These are phyloP conservation scores for Botrylloides violaceus DNA, from an alignment of 23 tunicate genomes.

Conservation along the genomic window DNA sequence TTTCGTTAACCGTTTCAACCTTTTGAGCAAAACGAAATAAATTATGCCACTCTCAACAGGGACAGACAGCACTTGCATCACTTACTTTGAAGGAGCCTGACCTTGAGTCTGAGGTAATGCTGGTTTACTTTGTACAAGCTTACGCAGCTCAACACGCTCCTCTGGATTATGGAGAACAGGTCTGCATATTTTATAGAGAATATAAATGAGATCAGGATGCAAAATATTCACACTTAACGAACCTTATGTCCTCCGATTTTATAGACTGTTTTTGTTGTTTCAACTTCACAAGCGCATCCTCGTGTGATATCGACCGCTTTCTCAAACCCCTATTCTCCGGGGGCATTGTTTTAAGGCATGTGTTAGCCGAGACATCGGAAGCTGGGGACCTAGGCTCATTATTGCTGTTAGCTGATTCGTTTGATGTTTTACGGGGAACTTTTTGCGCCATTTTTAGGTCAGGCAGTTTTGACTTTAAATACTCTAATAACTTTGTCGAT, in stretches of 20 bases:
- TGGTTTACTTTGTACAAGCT: no score
- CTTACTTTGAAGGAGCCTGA: not conserved
- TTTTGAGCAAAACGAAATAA: not conserved
- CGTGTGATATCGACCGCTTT: not conserved
- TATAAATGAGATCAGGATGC: no score
- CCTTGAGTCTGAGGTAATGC: no score
- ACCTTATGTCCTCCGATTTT: not conserved
- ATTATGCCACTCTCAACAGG: not conserved
- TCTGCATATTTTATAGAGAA: no score
- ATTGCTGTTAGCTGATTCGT: slow-evolving; percentile 2
- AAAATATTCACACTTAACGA: not conserved
- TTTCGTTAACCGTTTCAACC: slow-evolving; percentile 23
- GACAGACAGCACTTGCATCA: not conserved
- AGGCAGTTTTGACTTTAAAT: slow-evolving; percentile 36
- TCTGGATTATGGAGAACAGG: no score
- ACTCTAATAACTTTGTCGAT: slow-evolving; percentile 32
- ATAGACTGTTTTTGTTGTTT: not conserved
- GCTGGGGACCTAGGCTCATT: slow-evolving; percentile 14
- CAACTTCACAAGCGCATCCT: not conserved
- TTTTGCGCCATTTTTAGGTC: not conserved
- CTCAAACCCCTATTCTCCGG: not conserved
- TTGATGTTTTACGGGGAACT: slow-evolving; percentile 5
- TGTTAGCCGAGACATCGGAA: not conserved
- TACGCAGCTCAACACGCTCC: no score
- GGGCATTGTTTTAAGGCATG: not conserved